Evolutionary conservation across 2,113 vertebrate species (phyloP).

Genomic region (Craseonycteris thonglongyai): DNA sequence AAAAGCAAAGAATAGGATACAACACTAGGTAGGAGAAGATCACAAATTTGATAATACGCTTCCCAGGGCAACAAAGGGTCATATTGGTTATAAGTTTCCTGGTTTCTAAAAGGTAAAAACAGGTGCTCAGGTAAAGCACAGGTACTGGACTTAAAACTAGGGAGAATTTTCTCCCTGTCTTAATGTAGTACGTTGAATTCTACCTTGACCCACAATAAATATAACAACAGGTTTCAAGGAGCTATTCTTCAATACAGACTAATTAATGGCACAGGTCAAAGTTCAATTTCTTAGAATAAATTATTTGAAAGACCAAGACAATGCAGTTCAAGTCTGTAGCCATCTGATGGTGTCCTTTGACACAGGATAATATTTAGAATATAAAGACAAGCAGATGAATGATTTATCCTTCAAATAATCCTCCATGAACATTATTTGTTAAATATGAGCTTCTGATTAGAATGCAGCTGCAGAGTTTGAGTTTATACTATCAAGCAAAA

Average conservation of each 20-base stretch:
- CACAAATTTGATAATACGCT: neutral
- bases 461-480: neutral
- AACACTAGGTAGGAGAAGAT: neutral
- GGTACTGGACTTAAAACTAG: neutral
- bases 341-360: neutral
- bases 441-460: constrained; percentile 11
- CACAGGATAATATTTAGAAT: neutral
- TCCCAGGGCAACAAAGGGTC: neutral
- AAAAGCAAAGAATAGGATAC: neutral
- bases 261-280: neutral
- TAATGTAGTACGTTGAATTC: neutral
- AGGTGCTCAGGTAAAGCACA: neutral
- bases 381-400: neutral
- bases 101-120: neutral
- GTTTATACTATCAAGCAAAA: neutral
- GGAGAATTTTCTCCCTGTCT: neutral
- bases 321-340: neutral
- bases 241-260: neutral
- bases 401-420: neutral
- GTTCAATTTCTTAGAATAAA: neutral
- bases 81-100: neutral
- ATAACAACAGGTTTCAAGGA: neutral
- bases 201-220: neutral
- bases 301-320: neutral
- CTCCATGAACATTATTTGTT: neutral